Conservation (phyloP, 2,888 invertebrate genomes). For the Philopedon plagiatum region DNA sequence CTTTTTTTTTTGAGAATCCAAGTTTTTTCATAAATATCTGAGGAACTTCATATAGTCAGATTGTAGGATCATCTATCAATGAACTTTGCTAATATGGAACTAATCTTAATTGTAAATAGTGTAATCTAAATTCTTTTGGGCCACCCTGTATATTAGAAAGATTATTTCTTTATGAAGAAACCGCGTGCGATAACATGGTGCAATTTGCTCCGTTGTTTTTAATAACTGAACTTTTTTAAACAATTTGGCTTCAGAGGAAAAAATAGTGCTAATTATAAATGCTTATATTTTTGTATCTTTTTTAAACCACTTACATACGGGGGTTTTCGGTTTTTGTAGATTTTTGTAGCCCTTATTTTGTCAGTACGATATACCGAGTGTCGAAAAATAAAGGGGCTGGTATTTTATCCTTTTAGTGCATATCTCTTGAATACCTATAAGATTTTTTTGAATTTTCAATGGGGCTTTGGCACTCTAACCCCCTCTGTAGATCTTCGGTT, state of each 20-base stretch:
- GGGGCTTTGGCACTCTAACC: no score
- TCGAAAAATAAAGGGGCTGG: background rate
- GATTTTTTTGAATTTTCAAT: no score
- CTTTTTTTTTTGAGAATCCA: no score
- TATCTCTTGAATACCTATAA: no score
- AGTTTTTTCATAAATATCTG: no score
- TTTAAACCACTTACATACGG: conserved; percentile 15
- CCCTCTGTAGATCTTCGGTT: no score
- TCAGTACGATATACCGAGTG: background rate
- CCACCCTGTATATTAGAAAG: background rate
- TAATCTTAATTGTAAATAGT: no score
- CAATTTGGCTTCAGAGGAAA: conserved; percentile 25
- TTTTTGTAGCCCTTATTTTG: conserved; percentile 18
- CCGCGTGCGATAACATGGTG: background rate
- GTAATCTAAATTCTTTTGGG: no score
- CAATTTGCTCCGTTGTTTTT: background rate
- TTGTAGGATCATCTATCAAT: no score
- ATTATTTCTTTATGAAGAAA: no score
- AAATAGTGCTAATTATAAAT: conserved; percentile 28
- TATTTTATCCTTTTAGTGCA: background rate
- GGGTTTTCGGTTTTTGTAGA: background rate
- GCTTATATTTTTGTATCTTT: conserved; percentile 45
- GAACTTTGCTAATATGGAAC: no score
- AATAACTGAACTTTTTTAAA: background rate
- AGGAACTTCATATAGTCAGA: no score